phyloP scores from a whole-genome alignment of 2,888 invertebrate genomes.

The Drosophila paracracens region DNA sequence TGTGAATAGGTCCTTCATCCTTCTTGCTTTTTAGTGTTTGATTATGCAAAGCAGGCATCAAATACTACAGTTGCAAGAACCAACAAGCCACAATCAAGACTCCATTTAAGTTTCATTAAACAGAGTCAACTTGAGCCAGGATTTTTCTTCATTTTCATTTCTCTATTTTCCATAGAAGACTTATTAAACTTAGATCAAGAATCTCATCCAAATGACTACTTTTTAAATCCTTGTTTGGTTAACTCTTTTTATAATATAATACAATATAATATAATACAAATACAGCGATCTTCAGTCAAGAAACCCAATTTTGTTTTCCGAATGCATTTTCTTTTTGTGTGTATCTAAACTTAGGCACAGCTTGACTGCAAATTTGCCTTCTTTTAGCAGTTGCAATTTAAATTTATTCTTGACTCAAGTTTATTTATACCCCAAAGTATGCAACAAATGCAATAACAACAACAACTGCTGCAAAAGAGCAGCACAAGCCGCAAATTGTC shows the following conservation, averaged over 20 bases:
- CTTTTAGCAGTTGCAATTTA: neutral
- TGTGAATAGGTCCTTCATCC: slow-evolving; percentile 18
- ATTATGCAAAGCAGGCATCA: slow-evolving; percentile 60
- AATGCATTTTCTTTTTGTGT: neutral
- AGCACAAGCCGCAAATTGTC: slow-evolving; percentile 41
- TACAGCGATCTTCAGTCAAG: neutral
- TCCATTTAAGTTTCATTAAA: neutral
- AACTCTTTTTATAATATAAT: too few relatives aligned
- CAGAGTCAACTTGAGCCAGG: neutral
- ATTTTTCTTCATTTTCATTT: neutral
- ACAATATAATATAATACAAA: neutral
- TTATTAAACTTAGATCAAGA: neutral
- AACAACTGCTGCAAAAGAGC: slow-evolving; percentile 3
- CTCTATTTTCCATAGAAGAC: too few relatives aligned
- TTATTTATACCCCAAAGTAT: slow-evolving; percentile 13
- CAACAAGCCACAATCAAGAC: neutral
- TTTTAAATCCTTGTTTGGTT: neutral
- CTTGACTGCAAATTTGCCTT: neutral
- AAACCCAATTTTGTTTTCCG: neutral
- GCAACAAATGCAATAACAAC: slow-evolving; percentile 19
- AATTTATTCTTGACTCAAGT: neutral
- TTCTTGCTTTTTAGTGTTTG: slow-evolving; percentile 66
- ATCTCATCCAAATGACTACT: neutral
- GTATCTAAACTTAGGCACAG: neutral
- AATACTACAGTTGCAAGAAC: slow-evolving; percentile 10